These are phyloP conservation scores for Holcopasites calliopsidis DNA, from an alignment of 1,140 invertebrate species.

Conservation along the genomic window DNA sequence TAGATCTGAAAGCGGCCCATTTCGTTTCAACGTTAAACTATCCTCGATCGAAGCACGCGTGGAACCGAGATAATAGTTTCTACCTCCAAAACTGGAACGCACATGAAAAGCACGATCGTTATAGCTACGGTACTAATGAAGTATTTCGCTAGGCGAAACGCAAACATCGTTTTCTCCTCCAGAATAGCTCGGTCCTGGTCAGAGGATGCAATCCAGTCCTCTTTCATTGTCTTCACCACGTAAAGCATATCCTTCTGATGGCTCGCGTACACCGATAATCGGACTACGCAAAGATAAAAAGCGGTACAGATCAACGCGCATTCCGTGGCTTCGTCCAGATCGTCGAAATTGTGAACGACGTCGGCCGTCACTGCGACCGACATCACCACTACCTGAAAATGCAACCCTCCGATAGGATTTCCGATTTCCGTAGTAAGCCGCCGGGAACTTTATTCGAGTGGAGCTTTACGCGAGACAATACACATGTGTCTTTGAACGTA, in stretches of 20 bases:
- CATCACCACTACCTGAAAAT: slow-evolving; percentile 19
- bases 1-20: slow-evolving; percentile 9
- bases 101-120: slow-evolving; percentile 40
- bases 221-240: slow-evolving; percentile 61
- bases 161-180: slow-evolving; percentile 56
- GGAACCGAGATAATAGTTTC: not conserved
- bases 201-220: slow-evolving; percentile 57
- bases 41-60: not conserved
- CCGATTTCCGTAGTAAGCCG: too few relatives aligned
- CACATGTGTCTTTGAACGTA: too few relatives aligned
- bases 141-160: slow-evolving; percentile 60
- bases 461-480: too few relatives aligned
- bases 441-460: too few relatives aligned
- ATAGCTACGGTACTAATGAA: slow-evolving; percentile 58
- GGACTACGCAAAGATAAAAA: slow-evolving; percentile 53
- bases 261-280: slow-evolving; percentile 47
- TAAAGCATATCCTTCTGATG: slow-evolving; percentile 59
- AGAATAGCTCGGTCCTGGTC: slow-evolving; percentile 52
- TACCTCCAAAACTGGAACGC: slow-evolving; percentile 63
- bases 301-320: slow-evolving; percentile 51
- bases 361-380: slow-evolving; percentile 34
- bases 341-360: slow-evolving; percentile 40
- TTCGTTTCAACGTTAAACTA: not conserved
- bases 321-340: slow-evolving; percentile 66
- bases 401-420: not conserved